phyloP scores from a whole-genome alignment of 1,140 invertebrate genomes.

The Ylistrum balloti region DNA sequence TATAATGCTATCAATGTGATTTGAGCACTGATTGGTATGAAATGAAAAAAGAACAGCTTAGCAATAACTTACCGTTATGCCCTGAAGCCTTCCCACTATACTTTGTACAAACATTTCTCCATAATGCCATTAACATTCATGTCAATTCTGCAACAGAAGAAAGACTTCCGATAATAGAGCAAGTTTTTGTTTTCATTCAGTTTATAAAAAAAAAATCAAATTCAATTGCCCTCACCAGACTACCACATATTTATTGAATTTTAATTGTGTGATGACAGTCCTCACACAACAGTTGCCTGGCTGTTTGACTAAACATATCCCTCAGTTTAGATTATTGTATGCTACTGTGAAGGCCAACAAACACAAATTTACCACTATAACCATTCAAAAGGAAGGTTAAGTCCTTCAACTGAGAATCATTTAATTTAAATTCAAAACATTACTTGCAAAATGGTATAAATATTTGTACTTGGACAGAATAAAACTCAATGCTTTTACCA shows the following conservation, averaged over 20 bases:
- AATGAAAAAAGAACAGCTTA: not conserved
- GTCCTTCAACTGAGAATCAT: not conserved
- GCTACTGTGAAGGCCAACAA: constrained; percentile 16
- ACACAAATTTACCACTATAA: not conserved
- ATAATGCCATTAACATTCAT: constrained; percentile 19
- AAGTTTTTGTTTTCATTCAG: not conserved
- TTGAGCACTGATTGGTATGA: not conserved
- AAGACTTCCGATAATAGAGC: not conserved
- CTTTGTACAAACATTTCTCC: not conserved
- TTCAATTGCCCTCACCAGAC: not conserved
- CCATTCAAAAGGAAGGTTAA: not conserved
- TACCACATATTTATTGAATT: not conserved
- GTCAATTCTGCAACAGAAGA: not conserved
- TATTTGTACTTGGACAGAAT: not conserved
- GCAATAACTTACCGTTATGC: not conserved
- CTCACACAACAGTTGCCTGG: not conserved
- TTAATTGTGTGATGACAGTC: not conserved
- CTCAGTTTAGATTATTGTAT: not conserved
- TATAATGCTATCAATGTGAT: not conserved
- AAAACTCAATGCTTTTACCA: not conserved
- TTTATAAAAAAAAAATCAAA: not conserved
- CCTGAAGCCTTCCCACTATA: not conserved
- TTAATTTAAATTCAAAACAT: constrained; percentile 11
- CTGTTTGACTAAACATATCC: not conserved
- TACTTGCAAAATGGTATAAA: constrained; percentile 40